Percentiles rank a stretch among this genome's conserved stretches.
These are phyloP conservation scores for Lophochroa leadbeateri DNA, from an alignment of 2,113 vertebrate species.

Conservation along the genomic window DNA sequence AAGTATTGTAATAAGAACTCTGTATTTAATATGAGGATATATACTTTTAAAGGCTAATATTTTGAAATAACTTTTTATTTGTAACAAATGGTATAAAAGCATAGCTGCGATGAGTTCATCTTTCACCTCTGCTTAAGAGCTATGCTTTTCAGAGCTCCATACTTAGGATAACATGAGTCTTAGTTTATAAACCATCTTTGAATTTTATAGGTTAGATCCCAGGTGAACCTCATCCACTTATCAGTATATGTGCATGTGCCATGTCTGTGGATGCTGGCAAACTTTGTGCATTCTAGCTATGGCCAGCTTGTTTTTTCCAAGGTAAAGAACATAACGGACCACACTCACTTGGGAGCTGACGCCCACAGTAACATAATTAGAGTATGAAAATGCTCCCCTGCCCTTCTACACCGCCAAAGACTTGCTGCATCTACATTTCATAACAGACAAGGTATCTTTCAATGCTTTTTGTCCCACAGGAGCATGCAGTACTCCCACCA, in stretches of 20 bases:
- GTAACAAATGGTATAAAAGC: neutral
- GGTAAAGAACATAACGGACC: neutral
- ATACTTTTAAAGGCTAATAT: neutral
- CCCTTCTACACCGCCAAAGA: neutral
- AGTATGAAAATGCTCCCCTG: neutral
- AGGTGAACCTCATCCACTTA: neutral
- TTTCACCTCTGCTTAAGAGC: neutral
- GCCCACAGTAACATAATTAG: neutral
- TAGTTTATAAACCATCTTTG: neutral
- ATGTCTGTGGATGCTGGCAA: neutral
- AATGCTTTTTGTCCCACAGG: neutral
- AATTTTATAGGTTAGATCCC: neutral
- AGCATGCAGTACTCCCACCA: neutral
- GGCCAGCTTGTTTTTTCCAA: neutral
- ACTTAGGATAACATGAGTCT: neutral
- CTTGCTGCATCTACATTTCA: neutral
- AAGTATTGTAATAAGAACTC: neutral
- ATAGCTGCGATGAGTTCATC: neutral
- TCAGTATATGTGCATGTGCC: no score
- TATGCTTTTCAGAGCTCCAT: neutral
- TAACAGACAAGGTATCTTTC: neutral
- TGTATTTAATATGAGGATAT: neutral
- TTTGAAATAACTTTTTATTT: neutral
- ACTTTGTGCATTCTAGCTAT: neutral
- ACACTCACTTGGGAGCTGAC: neutral